Evolutionary conservation across 2,797 vertebrate genomes (phyloP), one percentile per base, ranked within the genome.

Genomic region (Anguilla marmorata): DNA sequence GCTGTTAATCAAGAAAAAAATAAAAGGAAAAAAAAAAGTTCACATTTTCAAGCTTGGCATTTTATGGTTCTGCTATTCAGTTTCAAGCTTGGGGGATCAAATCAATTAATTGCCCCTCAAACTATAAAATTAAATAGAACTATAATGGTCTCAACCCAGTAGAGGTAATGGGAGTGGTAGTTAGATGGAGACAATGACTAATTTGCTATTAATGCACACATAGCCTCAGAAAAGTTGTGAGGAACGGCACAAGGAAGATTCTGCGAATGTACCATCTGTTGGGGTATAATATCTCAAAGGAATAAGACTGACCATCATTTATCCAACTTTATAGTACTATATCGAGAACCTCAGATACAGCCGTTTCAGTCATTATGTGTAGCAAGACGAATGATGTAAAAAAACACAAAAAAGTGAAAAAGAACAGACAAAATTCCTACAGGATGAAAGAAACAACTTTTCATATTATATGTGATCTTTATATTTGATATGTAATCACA

Each of bases 131-230:
- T 84, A 88, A 86, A 88, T 52, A 86, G 82, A 86, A 91, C 90
- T 87, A 88, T 93, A 93, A 94, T 92, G 93, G 91, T 90, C 89
- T 89, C 76, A 54, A 56, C 74, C 79, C 60, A 88, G 41, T 86
- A 91, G 91, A 93, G 92, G 93, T 94, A 94, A 95, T 94, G 93
- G 91, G 94, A 93, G 93, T 92, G 93, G 94, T 94, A 93, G 93
- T 94, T 94, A 95, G 54, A 87, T 86, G 63, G 86, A 84, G 93
- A 95, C 93, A 94, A 90, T 94, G 94, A 95, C 91, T 90, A 93
- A 95, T 94, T 92, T 90, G 83, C 86, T 63, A 80, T 80, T 90
- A 90, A 74, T 82, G 48, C 50, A 66, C 87, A 90, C 89, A 91
- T 86, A 88, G 90, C 90, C 92, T 92, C 88, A 86, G 54, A 87